These are phyloP conservation scores for Diarsia mendica DNA, from an alignment of 2,888 invertebrate genomes.

Conservation along the genomic window DNA sequence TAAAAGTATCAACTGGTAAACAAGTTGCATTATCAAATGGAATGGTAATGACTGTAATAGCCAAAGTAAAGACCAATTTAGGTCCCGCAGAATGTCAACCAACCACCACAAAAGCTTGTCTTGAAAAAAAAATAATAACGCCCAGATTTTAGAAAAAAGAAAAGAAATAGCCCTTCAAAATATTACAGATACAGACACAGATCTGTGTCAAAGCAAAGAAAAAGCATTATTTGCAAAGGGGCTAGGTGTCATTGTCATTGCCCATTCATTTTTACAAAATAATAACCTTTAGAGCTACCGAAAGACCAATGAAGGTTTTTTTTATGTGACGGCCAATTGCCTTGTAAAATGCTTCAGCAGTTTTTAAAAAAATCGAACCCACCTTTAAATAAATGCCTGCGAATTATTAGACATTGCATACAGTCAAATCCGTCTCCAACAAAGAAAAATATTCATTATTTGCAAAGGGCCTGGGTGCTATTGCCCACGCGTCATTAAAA, in stretches of 20 bases:
- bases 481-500: constrained; percentile 73
- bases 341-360: not conserved
- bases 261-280: constrained; percentile 74
- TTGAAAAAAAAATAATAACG: not conserved
- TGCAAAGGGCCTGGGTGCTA: constrained; percentile 52
- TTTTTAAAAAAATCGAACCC: not conserved
- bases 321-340: not conserved
- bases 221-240: constrained; percentile 55
- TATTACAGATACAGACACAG: not conserved
- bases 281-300: constrained; percentile 81
- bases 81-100: not conserved
- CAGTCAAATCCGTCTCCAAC: constrained; percentile 20
- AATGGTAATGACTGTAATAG: not conserved
- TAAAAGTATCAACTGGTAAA: not conserved
- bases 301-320: not conserved
- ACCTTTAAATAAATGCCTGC: constrained; percentile 28
- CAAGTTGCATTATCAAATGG: too few species aligned
- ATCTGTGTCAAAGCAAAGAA: not conserved
- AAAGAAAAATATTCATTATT: constrained; percentile 60
- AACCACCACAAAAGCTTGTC: not conserved
- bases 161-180: not conserved
- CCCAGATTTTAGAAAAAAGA: not conserved
- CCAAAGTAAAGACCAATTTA: not conserved
- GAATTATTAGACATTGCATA: constrained; percentile 1
- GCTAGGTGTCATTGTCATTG: constrained; percentile 38